These are phyloP conservation scores for Drosophila merina DNA, from an alignment of 2,888 invertebrate genomes.

Conservation along the genomic window DNA sequence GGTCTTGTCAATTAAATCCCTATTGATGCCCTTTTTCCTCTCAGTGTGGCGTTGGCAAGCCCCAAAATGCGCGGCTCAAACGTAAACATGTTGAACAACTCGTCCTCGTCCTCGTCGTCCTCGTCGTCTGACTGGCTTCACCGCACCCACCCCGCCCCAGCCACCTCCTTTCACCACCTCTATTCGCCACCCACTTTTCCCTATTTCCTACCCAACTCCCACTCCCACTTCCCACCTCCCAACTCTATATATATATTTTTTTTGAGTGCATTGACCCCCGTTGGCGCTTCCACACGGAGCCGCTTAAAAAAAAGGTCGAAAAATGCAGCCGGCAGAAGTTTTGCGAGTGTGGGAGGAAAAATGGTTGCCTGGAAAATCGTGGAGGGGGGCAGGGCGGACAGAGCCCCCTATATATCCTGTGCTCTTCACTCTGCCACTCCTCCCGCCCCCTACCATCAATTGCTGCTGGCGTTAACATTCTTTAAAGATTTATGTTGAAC, in stretches of 20 bases:
- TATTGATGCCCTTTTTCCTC: background rate
- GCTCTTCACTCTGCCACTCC: slow-evolving; percentile 11
- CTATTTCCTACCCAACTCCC: background rate
- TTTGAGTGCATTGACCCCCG: slow-evolving; percentile 35
- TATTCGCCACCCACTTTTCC: background rate
- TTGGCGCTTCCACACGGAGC: slow-evolving; percentile 11
- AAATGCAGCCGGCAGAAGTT: slow-evolving; percentile 32
- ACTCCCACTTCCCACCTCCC: background rate
- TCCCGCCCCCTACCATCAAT: background rate
- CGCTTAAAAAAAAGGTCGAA: slow-evolving; percentile 20
- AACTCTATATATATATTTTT: slow-evolving; percentile 4
- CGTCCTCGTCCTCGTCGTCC: slow-evolving; percentile 7
- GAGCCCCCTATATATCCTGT: background rate
- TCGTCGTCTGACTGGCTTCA: slow-evolving; percentile 23
- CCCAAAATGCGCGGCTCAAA: slow-evolving; percentile 71
- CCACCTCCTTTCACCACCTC: background rate
- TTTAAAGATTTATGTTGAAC: slow-evolving; percentile 45
- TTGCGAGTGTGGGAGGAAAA: slow-evolving; percentile 4
- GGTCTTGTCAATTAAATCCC: background rate
- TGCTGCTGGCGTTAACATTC: slow-evolving; percentile 17
- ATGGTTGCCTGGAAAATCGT: slow-evolving; percentile 28
- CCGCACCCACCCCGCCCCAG: background rate
- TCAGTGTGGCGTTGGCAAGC: slow-evolving; percentile 60
- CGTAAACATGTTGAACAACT: slow-evolving; percentile 61
- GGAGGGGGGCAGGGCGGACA: slow-evolving; percentile 2